Conservation (phyloP, 2,113 vertebrate species). For the Nycticebus coucang region DNA sequence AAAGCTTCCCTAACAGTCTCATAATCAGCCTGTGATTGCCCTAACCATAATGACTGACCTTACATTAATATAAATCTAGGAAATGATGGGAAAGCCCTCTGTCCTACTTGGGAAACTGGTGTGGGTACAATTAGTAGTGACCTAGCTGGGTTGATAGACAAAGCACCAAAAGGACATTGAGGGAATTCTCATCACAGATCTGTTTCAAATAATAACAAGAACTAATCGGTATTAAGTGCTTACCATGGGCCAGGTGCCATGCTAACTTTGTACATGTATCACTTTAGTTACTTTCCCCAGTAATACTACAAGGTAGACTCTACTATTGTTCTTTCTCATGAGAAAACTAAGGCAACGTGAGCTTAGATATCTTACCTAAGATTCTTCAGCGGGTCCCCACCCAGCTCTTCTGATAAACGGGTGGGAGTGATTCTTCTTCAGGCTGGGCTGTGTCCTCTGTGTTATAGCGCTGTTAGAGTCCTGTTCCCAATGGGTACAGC, state of each 20-base stretch:
- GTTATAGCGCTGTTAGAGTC: neutral
- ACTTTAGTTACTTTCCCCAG: neutral
- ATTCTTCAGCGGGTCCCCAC: neutral
- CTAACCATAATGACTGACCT: neutral
- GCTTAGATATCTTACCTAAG: too few species aligned
- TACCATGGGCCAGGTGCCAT: too few species aligned
- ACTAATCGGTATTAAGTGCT: neutral
- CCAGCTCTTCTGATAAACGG: neutral
- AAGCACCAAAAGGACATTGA: neutral
- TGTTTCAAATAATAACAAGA: neutral
- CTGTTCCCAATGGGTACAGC: too few species aligned
- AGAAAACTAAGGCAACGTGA: neutral
- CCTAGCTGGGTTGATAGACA: neutral
- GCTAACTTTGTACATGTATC: neutral
- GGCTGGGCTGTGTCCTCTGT: neutral
- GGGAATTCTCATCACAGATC: neutral
- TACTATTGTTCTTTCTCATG: neutral
- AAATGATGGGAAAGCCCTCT: neutral
- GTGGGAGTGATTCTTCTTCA: fast-evolving
- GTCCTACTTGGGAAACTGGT: neutral
- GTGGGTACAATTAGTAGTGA: neutral
- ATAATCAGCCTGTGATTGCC: neutral
- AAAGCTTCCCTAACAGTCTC: neutral
- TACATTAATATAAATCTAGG: neutral
- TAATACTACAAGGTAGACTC: neutral